Evolutionary conservation across 2,113 vertebrate species (phyloP).

Genomic region (Formicarius rufipectus): DNA sequence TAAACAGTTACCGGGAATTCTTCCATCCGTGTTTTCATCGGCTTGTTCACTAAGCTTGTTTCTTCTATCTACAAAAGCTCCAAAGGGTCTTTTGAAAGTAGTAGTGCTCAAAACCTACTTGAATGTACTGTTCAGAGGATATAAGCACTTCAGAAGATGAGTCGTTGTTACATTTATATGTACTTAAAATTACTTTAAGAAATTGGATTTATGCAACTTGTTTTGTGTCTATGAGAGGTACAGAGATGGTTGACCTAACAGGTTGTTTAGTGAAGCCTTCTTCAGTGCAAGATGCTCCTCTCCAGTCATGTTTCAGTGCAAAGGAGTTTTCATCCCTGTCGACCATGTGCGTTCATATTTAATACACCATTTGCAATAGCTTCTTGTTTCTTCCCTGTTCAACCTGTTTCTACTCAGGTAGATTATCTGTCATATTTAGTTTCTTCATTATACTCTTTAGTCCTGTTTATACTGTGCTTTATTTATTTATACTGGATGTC

Average conservation of each 20-base stretch:
- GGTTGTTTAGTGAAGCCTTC: not conserved
- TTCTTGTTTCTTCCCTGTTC: not conserved
- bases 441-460: not conserved
- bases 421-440: not conserved
- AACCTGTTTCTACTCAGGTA: not conserved
- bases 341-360: not conserved
- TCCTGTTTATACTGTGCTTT: not conserved
- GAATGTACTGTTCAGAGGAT: not conserved
- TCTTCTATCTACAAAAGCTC: not conserved
- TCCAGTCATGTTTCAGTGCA: not conserved
- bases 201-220: not conserved
- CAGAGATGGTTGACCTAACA: not conserved
- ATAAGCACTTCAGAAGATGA: not conserved
- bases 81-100: not conserved
- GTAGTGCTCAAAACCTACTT: not conserved
- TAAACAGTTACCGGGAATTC: not conserved
- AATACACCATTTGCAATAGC: not conserved
- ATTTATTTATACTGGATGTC: not conserved
- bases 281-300: not conserved
- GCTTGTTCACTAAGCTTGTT: not conserved
- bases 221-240: not conserved
- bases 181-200: not conserved
- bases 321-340: not conserved
- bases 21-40: not conserved
- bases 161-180: not conserved